Percentiles rank a stretch among this genome's conserved stretches.
Conservation (phyloP, 1,140 invertebrate species). For the Scylla paramamosain region DNA sequence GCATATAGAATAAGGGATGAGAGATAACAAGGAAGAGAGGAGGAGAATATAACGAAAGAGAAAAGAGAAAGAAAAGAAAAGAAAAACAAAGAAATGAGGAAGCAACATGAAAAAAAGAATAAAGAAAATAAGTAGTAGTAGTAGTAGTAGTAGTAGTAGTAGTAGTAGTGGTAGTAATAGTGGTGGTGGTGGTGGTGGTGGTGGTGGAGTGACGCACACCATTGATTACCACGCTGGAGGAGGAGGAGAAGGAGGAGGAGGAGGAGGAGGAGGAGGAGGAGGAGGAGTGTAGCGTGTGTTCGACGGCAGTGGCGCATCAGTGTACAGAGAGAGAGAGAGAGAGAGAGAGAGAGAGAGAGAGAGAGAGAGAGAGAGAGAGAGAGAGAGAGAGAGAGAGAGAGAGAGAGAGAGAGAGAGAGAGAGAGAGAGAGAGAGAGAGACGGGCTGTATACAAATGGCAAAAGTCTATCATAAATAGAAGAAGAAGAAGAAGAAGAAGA, state of each 20-base stretch:
- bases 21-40: neutral
- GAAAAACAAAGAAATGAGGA: neutral
- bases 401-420: too few species aligned
- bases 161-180: constrained; percentile 12
- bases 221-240: neutral
- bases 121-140: neutral
- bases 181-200: neutral
- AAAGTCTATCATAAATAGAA: too few species aligned
- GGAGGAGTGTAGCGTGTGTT: too few species aligned
- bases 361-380: constrained; percentile 27
- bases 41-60: neutral
- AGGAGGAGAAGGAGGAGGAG: neutral
- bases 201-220: neutral
- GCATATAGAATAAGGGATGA: neutral
- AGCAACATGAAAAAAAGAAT: neutral
- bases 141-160: constrained; percentile 23
- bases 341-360: constrained; percentile 30
- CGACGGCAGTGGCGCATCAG: too few species aligned
- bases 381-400: constrained; percentile 2
- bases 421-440: constrained; percentile 27
- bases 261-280: neutral
- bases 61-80: neutral
- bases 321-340: neutral
- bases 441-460: neutral
- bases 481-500: too few species aligned